These are phyloP conservation scores for Harpegnathos saltator DNA, from an alignment of 1,140 invertebrate species.

Conservation along the genomic window DNA sequence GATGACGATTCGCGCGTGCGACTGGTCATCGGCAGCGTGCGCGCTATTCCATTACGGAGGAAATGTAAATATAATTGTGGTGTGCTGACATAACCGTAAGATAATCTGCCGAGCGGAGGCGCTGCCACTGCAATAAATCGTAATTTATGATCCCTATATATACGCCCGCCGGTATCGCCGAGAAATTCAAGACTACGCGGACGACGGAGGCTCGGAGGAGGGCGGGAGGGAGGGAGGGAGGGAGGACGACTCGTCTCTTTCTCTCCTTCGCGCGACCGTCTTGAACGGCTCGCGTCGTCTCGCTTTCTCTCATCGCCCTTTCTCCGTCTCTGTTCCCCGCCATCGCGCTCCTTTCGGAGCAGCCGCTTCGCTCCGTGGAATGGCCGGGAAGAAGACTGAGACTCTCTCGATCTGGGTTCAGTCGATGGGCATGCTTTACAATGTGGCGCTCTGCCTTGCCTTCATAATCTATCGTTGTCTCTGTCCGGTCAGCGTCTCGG, in stretches of 20 bases:
- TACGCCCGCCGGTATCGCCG: conserved; percentile 78
- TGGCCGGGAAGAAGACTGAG: conserved; percentile 22
- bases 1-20: no score
- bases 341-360: not conserved
- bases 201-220: conserved; percentile 11
- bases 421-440: conserved; percentile 60
- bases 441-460: conserved; percentile 64
- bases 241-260: conserved; percentile 26
- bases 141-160: conserved; percentile 82
- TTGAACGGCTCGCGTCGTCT: not conserved
- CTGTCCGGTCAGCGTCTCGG: conserved; percentile 6
- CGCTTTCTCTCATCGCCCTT: not conserved
- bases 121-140: conserved; percentile 83
- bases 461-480: conserved; percentile 58
- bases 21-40: not conserved
- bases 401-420: conserved; percentile 46
- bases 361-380: conserved; percentile 25
- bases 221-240: not conserved
- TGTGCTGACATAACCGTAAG: conserved; percentile 84
- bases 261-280: not conserved
- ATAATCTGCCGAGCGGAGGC: conserved; percentile 84
- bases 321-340: not conserved
- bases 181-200: conserved; percentile 79
- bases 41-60: conserved; percentile 76
- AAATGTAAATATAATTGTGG: conserved; percentile 85